Percentiles rank a stretch among this genome's conserved stretches.
These are phyloP conservation scores for Caenorhabditis latens DNA, from an alignment of 1,140 invertebrate species.

Conservation along the genomic window DNA sequence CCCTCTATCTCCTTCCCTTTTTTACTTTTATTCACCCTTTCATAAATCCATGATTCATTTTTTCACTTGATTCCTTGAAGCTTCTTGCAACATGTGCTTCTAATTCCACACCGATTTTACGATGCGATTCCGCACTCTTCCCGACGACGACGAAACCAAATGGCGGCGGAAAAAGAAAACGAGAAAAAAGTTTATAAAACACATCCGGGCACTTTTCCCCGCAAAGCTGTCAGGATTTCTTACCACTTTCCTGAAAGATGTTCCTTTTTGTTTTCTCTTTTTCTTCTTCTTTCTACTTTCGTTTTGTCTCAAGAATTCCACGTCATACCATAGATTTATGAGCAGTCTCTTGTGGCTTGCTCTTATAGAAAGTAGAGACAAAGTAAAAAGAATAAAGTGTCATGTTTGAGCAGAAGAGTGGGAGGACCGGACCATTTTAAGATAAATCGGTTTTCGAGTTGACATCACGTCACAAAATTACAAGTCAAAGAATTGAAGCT, in stretches of 20 bases:
- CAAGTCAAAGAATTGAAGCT: too few relatives aligned
- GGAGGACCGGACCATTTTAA: not conserved
- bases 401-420: not conserved
- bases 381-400: not conserved
- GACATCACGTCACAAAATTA: not conserved
- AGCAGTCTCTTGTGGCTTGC: conserved; percentile 43
- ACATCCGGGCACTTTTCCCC: conserved; percentile 20
- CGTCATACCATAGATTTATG: conserved; percentile 24
- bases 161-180: conserved; percentile 38
- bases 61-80: not conserved
- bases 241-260: not conserved
- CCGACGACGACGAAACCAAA: conserved; percentile 30
- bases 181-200: conserved; percentile 50
- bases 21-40: not conserved
- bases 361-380: conserved; percentile 2
- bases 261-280: conserved; percentile 9
- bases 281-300: not conserved
- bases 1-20: not conserved
- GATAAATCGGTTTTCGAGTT: not conserved
- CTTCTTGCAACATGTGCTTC: conserved; percentile 52
- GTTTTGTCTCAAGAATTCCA: not conserved
- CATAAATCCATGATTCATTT: not conserved
- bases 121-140: conserved; percentile 34
- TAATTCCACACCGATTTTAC: conserved; percentile 53
- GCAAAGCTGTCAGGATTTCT: conserved; percentile 1